Base-by-base conservation (phyloP, 2,113 vertebrate species). In the Periophthalmus modestus region DNA sequence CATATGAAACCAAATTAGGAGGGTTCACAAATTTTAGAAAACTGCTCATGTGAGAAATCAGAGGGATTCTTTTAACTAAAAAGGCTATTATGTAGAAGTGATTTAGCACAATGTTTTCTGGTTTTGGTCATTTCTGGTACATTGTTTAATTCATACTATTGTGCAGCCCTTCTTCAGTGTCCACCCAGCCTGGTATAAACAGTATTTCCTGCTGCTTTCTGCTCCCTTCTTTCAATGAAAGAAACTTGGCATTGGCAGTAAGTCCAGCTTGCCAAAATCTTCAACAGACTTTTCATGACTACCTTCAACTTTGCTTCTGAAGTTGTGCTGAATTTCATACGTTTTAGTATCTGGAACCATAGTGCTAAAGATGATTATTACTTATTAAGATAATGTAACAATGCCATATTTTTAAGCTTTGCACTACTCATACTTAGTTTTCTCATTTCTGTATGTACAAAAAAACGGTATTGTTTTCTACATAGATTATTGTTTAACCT, bases 301-400 rank as follows among this genome's bases (percentile, higher is more conserved):
- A 10, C 28, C 18, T 19, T 63, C 15, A 39, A 28, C 28, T 59
- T 59, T 24, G 57, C 57, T 15, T 59, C 57, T 6, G 24, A 59
- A 28, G 23, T 28, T 28, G 12, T 28, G 23, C 57, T 54, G 52
- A 21, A 55, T 55, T 55, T 48, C 47, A 36, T n/a, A 46, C 55
- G 66, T 34, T 24, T 73, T 52, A 63, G 47, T 63, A 19, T 69
- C 10, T 2, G 33, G 23, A 19, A 33, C 23, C 58, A 7, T 15
- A 69, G 50, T 70, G 61, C 58, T 24, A 55, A 47, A 23, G 13
- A 28, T n/a, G 7, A 55, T 61, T 67, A 50, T 55, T 67, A 0
- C 74, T 78, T 54, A 13, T 24, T 50, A 68, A 71, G 7, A 76
- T 46, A 46, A 68, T 74, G 62, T 72, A 46, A 66, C 74, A 79